phyloP scores from a whole-genome alignment of 2,888 invertebrate species.

The Drosophila flavopinicola region DNA sequence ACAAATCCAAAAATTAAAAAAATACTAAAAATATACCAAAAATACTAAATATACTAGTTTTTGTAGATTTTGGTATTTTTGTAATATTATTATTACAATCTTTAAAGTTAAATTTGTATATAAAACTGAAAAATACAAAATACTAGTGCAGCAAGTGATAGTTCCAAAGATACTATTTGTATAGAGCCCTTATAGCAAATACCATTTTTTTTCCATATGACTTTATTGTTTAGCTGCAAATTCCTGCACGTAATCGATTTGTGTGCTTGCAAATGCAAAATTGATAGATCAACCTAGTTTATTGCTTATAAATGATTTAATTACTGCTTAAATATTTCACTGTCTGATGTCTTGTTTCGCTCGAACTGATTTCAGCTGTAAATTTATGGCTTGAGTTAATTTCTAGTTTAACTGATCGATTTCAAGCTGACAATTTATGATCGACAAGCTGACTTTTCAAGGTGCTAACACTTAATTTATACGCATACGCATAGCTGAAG shows the following conservation, averaged over 20 bases:
- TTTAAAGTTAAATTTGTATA: no score
- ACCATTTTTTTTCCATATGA: no score
- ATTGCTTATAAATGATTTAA: conserved; percentile 38
- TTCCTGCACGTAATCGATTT: conserved; percentile 5
- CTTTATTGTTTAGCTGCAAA: no score
- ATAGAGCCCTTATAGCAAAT: no score
- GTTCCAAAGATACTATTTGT: no score
- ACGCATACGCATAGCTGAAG: background rate
- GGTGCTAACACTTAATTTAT: conserved; percentile 6
- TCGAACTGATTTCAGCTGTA: conserved; percentile 12
- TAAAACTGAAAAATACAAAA: no score
- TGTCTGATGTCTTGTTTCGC: conserved; percentile 12
- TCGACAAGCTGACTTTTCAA: background rate
- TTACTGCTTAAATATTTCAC: conserved; percentile 17
- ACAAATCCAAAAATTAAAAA: no score
- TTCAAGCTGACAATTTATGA: conserved; percentile 16
- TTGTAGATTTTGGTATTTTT: no score
- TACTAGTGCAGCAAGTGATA: no score
- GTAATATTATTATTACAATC: no score
- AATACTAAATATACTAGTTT: no score
- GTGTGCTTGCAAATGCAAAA: conserved; percentile 13
- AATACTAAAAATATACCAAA: no score
- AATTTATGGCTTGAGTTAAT: conserved; percentile 12
- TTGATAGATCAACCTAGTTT: conserved; percentile 33
- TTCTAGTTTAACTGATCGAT: conserved; percentile 24